Conservation (phyloP, 2,113 vertebrate species). For the Ophiodon elongatus region DNA sequence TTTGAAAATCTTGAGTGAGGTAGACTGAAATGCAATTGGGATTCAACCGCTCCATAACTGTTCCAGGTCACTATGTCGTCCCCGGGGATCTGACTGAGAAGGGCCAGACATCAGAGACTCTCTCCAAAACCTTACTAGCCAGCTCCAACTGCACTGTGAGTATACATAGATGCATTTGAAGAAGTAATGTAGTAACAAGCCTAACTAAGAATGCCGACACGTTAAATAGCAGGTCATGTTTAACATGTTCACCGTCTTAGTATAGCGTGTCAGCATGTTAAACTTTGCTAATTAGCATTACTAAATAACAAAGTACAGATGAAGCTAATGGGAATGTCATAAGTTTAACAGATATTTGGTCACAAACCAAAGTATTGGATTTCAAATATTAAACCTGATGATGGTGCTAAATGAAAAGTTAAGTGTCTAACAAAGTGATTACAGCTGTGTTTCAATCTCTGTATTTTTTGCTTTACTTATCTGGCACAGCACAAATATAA, state of each 20-base stretch:
- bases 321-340: neutral
- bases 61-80: conserved; percentile 70
- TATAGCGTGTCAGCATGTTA: neutral
- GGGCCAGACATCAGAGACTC: conserved; percentile 71
- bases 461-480: neutral
- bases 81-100: conserved; percentile 56
- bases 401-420: neutral
- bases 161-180: neutral
- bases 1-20: no score
- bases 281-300: neutral
- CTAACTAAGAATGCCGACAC: neutral
- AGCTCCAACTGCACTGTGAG: conserved; percentile 81
- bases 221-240: no score
- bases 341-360: neutral
- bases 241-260: no score
- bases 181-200: neutral
- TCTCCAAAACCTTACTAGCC: conserved; percentile 81
- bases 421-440: neutral
- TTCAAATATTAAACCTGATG: neutral
- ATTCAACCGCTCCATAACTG: neutral
- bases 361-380: neutral
- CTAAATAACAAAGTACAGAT: neutral
- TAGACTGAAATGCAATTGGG: neutral
- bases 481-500: neutral
- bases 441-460: neutral